Base-by-base conservation (phyloP, 2,113 vertebrate species). In the Erythrocebus patas region DNA sequence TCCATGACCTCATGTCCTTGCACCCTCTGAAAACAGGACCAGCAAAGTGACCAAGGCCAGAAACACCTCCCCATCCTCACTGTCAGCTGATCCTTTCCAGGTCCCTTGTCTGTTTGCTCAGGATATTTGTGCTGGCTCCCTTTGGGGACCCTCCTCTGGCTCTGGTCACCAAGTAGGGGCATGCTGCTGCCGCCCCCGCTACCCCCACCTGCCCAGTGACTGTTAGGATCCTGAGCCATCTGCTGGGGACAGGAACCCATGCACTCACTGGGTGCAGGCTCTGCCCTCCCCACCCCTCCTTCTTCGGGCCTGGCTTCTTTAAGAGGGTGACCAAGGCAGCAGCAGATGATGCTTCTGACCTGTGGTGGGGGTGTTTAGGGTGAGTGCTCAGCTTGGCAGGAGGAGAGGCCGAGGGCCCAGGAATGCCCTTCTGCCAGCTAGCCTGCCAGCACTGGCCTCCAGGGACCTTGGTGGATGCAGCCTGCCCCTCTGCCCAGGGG, bases 121-220 rank as follows among this genome's bases (percentile, higher is more conserved):
- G 23, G 57, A 72, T 4, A 52, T 35, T 43, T 14, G 23, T 1
- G 68, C 18, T 13, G 27, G 22, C 38, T 43, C 30, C 43, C 90
- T 84, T 50, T 45, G 3, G 25, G 48, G 52, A 55, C 48, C 38
- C n/a, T 40, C 45, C 68, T 55, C 45, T 30, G 8, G 88, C 81
- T 75, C 38, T 91, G 89, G 95, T 89, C 55, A 94, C 98, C 97
- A 97, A 97, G 97, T 93, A 97, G 98, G 97, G 98, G 22, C 92
- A 97, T 4, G 0, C 18, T 8, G 0, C 57, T 52, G 17, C 61
- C 96, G 18, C 82, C 73, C 32, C 4, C 4, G 0, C 10, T 3
- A 50, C 14, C 57, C 18, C 82, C 12, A 6, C 32, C n/a, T 3
- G 48, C 17, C 68, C 32, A 79, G 70, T 78, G 61, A 85, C 57